Base-by-base conservation (phyloP, 2,888 invertebrate species). In the Chelonus formosanus region DNA sequence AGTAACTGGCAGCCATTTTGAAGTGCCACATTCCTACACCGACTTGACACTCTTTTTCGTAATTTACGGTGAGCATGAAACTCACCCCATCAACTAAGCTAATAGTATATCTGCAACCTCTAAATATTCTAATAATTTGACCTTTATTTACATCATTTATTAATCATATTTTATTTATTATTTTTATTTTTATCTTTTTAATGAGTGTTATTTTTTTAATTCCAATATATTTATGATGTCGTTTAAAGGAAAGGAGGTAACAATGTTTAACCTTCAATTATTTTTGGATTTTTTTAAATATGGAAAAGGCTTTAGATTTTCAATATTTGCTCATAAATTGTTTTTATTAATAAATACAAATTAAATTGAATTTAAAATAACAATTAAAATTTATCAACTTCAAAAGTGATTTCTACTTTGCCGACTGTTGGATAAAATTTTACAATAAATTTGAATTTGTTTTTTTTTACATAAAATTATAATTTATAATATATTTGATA, bases 1-100 rank as follows among this genome's bases (percentile, higher is more conserved):
- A 82, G 82, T 83, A 82, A 82, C 83, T 84, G 88, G 89, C 89
- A 88, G 90, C 90, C 90, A 90, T 90, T 89, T 90, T 90, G 89
- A 89, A 90, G 89, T 90, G 89, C 89, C 89, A 89, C 89, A 89
- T 89, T 90, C 89, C 88, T 83, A 76, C 76, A 76, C 77, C 70
- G 79, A 81, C 80, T 81, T 79, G 80, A 79, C 81, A 82, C 78
- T 80, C 78, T 78, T 81, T 80, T 78, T 79, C 79, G 75, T 79
- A 79, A 80, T 79, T 79, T 80, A 77, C 75, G 73, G 71, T 72
- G 60, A 47, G 60, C 60, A 65, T 65, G 60, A 65, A 59, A 55
- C 45, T 58, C 65, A 31, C 67, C 62, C 59, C 65, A 59, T 68
- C 54, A 54, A 54, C 36, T 4, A n/a, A 36, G 34, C 8, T 5